These are phyloP conservation scores for Amphilophus citrinellus DNA, from an alignment of 2,113 vertebrate genomes.

Conservation along the genomic window DNA sequence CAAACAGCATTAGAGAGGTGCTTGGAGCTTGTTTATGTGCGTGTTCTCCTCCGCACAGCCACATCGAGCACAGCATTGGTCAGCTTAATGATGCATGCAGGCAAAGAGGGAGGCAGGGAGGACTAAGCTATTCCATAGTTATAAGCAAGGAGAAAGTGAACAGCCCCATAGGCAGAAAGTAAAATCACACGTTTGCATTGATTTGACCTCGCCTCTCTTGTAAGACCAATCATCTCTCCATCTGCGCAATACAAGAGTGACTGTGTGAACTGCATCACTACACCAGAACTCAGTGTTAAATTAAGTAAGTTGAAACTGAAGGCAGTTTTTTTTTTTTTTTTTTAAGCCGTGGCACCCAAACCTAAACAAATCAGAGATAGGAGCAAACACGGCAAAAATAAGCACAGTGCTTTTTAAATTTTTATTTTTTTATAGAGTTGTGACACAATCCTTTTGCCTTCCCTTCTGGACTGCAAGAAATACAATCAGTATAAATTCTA, in stretches of 20 bases:
- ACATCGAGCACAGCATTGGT: conserved; percentile 52
- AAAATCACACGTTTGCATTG: neutral
- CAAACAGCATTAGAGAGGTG: conserved; percentile 64
- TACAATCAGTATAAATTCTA: conserved; percentile 5
- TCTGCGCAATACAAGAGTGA: neutral
- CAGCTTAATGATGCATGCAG: conserved; percentile 75
- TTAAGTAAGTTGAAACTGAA: neutral
- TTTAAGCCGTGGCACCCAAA: neutral
- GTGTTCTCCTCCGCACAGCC: conserved; percentile 34
- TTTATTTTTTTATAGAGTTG: accelerated
- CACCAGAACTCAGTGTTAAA: neutral
- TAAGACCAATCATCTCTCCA: neutral
- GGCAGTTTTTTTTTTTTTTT: neutral
- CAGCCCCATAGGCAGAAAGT: conserved; percentile 33
- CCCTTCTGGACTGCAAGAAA: conserved; percentile 11
- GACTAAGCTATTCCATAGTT: conserved; percentile 32
- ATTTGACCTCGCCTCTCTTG: neutral
- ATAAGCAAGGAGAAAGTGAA: conserved; percentile 36
- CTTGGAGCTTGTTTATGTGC: conserved; percentile 66
- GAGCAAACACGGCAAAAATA: conserved; percentile 4
- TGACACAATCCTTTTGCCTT: neutral
- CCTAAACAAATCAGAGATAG: neutral
- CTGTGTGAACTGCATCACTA: neutral
- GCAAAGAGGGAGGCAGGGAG: conserved; percentile 25
- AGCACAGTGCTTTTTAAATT: neutral